phyloP scores from a whole-genome alignment of 2,797 vertebrate species.

The Lepus townsendii region DNA sequence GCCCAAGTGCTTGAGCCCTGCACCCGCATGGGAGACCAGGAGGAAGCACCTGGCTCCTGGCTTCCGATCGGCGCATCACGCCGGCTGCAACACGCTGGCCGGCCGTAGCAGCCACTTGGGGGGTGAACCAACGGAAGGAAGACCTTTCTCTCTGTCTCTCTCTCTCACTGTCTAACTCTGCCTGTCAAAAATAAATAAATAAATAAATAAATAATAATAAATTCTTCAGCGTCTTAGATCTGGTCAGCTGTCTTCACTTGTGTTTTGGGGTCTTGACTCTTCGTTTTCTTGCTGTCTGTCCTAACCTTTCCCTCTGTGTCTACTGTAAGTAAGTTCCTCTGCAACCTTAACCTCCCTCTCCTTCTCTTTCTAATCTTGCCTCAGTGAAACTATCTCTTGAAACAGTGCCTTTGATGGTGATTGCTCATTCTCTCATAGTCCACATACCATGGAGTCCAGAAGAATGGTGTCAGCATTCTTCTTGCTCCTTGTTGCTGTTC shows the following conservation, averaged over 20 bases:
- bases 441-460: background rate
- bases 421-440: background rate
- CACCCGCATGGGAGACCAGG: too few species aligned
- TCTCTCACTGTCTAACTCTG: too few species aligned
- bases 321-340: background rate
- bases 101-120: too few species aligned
- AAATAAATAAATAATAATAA: too few species aligned
- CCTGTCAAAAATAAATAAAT: too few species aligned
- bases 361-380: background rate
- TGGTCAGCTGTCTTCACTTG: background rate
- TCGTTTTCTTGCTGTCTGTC: background rate
- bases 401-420: background rate
- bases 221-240: background rate
- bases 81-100: too few species aligned
- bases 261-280: background rate
- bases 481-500: background rate
- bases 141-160: too few species aligned
- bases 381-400: background rate
- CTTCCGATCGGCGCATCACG: too few species aligned
- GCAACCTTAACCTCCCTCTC: background rate
- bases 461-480: background rate
- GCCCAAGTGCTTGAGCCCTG: too few species aligned
- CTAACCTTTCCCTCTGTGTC: background rate
- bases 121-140: too few species aligned
- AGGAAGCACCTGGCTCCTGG: too few species aligned